Conservation (phyloP, 2,113 vertebrate genomes). For the Equus przewalskii region DNA sequence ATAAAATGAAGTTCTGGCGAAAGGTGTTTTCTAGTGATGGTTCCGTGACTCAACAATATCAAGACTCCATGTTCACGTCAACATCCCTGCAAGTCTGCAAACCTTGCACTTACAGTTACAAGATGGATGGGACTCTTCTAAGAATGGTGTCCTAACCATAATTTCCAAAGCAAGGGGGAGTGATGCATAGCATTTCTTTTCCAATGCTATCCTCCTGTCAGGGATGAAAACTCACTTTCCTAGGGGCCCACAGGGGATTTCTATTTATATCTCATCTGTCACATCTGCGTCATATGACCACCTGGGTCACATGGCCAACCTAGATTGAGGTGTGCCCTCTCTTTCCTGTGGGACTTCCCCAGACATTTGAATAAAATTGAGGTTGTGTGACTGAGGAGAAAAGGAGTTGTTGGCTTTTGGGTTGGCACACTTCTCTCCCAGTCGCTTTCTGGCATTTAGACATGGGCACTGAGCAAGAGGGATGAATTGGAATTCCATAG, state of each 20-base stretch:
- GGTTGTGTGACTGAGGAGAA: background rate
- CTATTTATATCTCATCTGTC: too few relatives aligned
- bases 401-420: background rate
- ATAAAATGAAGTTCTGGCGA: background rate
- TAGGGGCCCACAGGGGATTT: too few relatives aligned
- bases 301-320: fast-evolving
- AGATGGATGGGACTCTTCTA: background rate
- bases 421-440: background rate
- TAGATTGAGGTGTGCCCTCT: background rate
- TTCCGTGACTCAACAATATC: background rate
- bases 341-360: background rate
- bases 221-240: background rate
- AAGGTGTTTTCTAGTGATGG: background rate
- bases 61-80: background rate
- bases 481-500: fast-evolving
- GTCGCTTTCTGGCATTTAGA: background rate
- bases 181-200: background rate
- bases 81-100: background rate
- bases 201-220: background rate
- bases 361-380: background rate
- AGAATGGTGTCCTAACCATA: fast-evolving
- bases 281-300: background rate
- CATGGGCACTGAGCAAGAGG: background rate
- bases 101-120: fast-evolving
- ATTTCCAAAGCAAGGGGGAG: background rate